A percentile compares a stretch with the other conserved stretches of the same genome.
These are phyloP conservation scores for Drosophila merina DNA, from an alignment of 2,888 invertebrate species.

Conservation along the genomic window DNA sequence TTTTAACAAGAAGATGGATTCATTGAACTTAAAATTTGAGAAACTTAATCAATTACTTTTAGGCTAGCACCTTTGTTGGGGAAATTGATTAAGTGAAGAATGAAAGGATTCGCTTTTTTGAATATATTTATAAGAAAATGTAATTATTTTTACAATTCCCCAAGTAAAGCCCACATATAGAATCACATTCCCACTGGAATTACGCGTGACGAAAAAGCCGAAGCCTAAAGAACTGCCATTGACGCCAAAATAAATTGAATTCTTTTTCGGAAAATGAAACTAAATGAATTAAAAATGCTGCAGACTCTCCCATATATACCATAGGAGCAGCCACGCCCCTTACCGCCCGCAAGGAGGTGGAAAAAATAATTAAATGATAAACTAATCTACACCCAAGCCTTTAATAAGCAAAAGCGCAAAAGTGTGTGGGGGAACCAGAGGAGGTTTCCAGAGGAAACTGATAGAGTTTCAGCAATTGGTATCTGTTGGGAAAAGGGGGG, in stretches of 20 bases:
- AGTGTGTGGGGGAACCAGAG: constrained; percentile 16
- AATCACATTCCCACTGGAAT: constrained; percentile 64
- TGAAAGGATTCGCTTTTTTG: background rate
- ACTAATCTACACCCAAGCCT: constrained; percentile 79
- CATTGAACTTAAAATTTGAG: constrained; percentile 38
- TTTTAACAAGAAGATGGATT: constrained; percentile 17
- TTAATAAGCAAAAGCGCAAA: constrained; percentile 69
- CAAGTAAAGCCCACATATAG: constrained; percentile 19
- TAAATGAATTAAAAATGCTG: constrained; percentile 71
- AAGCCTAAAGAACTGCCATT: constrained; percentile 42
- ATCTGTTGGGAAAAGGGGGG: background rate
- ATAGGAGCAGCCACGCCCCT: constrained; percentile 17
- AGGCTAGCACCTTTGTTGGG: constrained; percentile 9
- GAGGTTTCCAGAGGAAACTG: constrained; percentile 23
- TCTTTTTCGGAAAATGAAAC: constrained; percentile 70
- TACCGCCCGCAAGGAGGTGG: constrained; percentile 31
- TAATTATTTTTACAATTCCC: constrained; percentile 41
- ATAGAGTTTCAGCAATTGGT: constrained; percentile 42
- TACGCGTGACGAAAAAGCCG: constrained; percentile 39
- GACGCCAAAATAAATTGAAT: constrained; percentile 60
- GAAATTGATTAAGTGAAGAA: too few species aligned
- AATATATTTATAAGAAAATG: constrained; percentile 2
- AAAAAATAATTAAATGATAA: constrained; percentile 83
- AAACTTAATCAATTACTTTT: constrained; percentile 13
- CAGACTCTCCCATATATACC: constrained; percentile 6